These are phyloP conservation scores for Mycetomoellerius zeteki DNA, from an alignment of 1,140 invertebrate genomes.

Conservation along the genomic window DNA sequence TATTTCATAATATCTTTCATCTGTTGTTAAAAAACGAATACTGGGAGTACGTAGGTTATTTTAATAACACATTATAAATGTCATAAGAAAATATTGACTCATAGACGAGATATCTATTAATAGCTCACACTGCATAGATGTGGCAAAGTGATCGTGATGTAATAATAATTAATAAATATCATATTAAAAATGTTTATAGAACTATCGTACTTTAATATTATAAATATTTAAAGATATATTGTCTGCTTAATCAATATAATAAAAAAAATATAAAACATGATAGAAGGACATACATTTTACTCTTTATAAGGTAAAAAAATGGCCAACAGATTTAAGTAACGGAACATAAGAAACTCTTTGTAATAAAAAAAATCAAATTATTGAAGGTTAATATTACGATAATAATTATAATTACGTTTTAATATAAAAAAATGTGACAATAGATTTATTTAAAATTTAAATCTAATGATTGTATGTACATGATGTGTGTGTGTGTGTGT, in stretches of 20 bases:
- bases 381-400: background rate
- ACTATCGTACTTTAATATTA: background rate
- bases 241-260: background rate
- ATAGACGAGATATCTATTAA: slow-evolving; percentile 3
- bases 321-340: background rate
- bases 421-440: background rate
- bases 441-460: background rate
- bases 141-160: background rate
- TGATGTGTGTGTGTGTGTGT: no score
- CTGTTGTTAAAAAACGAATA: slow-evolving; percentile 2
- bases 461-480: background rate
- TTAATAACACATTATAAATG: background rate
- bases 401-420: background rate
- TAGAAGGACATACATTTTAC: background rate
- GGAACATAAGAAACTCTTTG: background rate
- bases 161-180: slow-evolving; percentile 22
- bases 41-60: background rate
- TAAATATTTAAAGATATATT: background rate
- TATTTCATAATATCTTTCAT: slow-evolving; percentile 6
- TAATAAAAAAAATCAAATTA: slow-evolving; percentile 10
- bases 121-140: background rate
- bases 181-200: slow-evolving; percentile 9
- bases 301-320: background rate
- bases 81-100: slow-evolving; percentile 13
- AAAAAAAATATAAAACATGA: background rate